A percentile compares a stretch with the other conserved stretches of the same genome.
phyloP scores from a whole-genome alignment of 2,797 vertebrate genomes.

The Gymnocypris eckloni region DNA sequence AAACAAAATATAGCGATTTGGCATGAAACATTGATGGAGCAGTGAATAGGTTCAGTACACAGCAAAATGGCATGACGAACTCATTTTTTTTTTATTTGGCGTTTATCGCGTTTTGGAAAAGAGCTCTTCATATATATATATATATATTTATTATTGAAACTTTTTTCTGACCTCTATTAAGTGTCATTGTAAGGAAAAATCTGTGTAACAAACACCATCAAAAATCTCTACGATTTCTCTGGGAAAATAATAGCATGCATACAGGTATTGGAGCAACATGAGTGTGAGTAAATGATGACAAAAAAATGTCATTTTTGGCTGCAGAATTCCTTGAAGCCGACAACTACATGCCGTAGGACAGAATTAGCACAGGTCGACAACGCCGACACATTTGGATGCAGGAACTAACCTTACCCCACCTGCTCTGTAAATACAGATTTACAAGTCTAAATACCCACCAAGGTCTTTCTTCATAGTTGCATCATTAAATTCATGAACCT shows the following conservation, averaged over 20 bases:
- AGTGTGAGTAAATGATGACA: conserved; percentile 27
- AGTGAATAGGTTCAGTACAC: too few relatives aligned
- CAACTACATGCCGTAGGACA: neutral
- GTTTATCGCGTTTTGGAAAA: too few relatives aligned
- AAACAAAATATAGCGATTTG: too few relatives aligned
- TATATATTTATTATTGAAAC: neutral
- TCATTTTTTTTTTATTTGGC: too few relatives aligned
- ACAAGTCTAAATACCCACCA: conserved; percentile 40
- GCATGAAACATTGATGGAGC: too few relatives aligned
- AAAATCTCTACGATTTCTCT: neutral
- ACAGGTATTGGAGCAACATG: neutral
- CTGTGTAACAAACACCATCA: neutral
- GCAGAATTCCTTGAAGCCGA: neutral
- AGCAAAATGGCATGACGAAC: too few relatives aligned
- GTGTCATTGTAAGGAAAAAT: neutral
- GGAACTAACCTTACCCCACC: conserved; percentile 31
- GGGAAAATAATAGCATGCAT: neutral
- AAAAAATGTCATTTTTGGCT: conserved; percentile 1
- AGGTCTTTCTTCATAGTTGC: conserved; percentile 51
- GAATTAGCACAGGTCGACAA: conserved; percentile 18
- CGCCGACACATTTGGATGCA: conserved; percentile 11
- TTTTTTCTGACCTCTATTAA: neutral
- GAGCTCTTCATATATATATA: too few relatives aligned
- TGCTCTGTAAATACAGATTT: conserved; percentile 39
- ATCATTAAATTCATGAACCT: conserved; percentile 49